phyloP scores from a whole-genome alignment of 2,888 invertebrate genomes.

The Nipponacmea schrenckii region DNA sequence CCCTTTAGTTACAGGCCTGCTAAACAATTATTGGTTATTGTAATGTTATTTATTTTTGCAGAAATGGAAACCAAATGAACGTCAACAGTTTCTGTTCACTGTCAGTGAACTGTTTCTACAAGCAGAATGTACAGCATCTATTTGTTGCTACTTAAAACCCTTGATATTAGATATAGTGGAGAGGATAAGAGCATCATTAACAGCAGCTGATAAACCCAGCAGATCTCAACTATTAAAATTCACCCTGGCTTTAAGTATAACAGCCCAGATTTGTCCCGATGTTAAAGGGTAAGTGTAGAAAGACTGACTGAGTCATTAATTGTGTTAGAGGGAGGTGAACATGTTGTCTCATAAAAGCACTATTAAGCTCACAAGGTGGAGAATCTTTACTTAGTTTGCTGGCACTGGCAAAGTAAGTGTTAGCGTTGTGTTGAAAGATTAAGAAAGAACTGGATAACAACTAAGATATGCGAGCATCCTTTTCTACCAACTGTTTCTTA shows the following conservation, averaged over 20 bases:
- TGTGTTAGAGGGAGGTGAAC: too few relatives aligned
- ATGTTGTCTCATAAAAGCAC: too few relatives aligned
- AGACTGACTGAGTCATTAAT: too few relatives aligned
- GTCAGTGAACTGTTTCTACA: slow-evolving; percentile 70
- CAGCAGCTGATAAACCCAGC: slow-evolving; percentile 27
- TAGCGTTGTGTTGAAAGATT: too few relatives aligned
- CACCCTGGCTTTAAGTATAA: slow-evolving; percentile 75
- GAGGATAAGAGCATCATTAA: slow-evolving; percentile 37
- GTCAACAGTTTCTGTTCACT: slow-evolving; percentile 38
- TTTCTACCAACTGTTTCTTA: too few relatives aligned
- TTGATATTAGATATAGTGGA: slow-evolving; percentile 52
- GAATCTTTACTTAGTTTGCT: too few relatives aligned
- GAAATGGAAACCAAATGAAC: slow-evolving; percentile 45
- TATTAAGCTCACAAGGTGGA: too few relatives aligned
- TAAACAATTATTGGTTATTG: too few relatives aligned
- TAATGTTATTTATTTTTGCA: slow-evolving; percentile 31
- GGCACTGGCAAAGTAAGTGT: too few relatives aligned
- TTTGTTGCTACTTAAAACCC: slow-evolving; percentile 71
- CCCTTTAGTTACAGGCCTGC: too few relatives aligned
- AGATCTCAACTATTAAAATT: slow-evolving; percentile 60
- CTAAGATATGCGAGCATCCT: too few relatives aligned
- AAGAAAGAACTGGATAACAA: too few relatives aligned
- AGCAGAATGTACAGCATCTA: slow-evolving; percentile 72
- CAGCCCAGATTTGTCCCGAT: slow-evolving; percentile 75
- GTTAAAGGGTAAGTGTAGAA: slow-evolving; percentile 74